phyloP scores from a whole-genome alignment of 1,140 invertebrate genomes.

The Caerostris extrusa region DNA sequence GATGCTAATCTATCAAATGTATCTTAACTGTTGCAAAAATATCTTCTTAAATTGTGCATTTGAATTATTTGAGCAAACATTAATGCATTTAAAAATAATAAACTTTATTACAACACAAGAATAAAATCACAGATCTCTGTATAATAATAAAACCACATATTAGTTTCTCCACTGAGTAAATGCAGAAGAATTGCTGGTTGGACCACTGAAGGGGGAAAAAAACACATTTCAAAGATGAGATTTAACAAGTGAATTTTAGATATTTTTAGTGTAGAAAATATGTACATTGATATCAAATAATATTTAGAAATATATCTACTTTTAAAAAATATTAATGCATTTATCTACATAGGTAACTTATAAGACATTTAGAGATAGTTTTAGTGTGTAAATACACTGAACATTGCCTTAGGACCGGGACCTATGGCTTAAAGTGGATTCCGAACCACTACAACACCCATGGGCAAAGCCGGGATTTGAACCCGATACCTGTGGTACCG shows the following conservation, averaged over 20 bases:
- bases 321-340: neutral
- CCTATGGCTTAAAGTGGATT: too few species aligned
- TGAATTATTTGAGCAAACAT: too few species aligned
- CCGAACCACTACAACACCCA: too few species aligned
- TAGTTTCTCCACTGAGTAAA: constrained; percentile 62
- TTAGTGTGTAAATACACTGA: too few species aligned
- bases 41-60: too few species aligned
- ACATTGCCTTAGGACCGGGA: too few species aligned
- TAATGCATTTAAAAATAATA: too few species aligned
- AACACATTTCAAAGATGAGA: too few species aligned
- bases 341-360: neutral
- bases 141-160: neutral
- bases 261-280: neutral
- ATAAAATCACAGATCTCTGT: too few species aligned
- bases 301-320: neutral
- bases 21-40: neutral
- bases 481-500: too few species aligned
- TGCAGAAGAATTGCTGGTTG: constrained; percentile 18
- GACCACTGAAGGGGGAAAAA: neutral
- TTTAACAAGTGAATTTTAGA: neutral
- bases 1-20: neutral
- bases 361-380: neutral
- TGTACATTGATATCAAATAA: neutral
- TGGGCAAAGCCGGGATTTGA: too few species aligned
- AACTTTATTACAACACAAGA: too few species aligned